Conservation (phyloP, 2,113 vertebrate species). For the Todiramphus saurophagus region DNA sequence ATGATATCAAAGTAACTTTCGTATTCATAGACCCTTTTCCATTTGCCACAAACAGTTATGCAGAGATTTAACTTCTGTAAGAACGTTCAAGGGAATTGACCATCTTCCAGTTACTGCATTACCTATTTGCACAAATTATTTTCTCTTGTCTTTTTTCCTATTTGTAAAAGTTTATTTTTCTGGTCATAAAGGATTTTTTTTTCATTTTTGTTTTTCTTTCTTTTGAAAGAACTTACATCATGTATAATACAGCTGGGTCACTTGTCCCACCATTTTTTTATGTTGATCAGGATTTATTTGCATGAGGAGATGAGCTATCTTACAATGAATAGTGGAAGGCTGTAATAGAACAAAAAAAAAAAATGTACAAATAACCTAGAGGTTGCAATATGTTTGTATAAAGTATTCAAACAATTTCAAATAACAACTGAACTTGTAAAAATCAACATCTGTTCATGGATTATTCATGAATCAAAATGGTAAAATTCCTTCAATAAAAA, state of each 20-base stretch:
- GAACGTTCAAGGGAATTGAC: not conserved
- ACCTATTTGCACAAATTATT: not conserved
- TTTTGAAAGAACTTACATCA: not conserved
- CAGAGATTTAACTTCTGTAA: not conserved
- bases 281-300: not conserved
- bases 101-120: not conserved
- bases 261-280: not conserved
- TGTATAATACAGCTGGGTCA: conserved; percentile 12
- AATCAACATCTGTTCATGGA: conserved; percentile 67
- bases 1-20: not conserved
- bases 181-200: not conserved
- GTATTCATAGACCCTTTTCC: not conserved
- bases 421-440: conserved; percentile 61
- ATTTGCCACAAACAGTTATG: not conserved
- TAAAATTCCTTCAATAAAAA: conserved; percentile 41
- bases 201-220: not conserved
- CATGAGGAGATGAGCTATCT: not conserved
- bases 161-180: not conserved
- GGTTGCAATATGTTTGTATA: conserved; percentile 53
- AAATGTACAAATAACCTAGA: conserved; percentile 49
- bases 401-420: conserved; percentile 64
- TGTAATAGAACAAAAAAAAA: not conserved
- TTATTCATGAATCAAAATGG: conserved; percentile 62
- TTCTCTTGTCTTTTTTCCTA: not conserved
- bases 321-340: not conserved